phyloP scores from a whole-genome alignment of 1,140 invertebrate genomes.

The Meloidogyne exigua region DNA sequence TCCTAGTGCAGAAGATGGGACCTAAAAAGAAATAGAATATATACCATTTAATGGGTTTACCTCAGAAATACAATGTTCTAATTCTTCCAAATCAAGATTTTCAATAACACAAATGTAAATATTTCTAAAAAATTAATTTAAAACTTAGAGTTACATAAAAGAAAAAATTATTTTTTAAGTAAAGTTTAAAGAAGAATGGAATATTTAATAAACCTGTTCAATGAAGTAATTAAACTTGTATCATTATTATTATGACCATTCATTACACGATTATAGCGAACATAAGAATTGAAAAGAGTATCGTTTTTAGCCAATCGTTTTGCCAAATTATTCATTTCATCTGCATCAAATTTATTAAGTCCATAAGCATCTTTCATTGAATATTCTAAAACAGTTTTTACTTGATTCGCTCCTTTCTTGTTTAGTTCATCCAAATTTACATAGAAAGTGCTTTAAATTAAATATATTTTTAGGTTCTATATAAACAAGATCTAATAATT shows the following conservation, averaged over 20 bases:
- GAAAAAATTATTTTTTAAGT: too few species aligned
- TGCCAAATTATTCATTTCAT: slow-evolving; percentile 17
- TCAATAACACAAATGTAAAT: slow-evolving; percentile 20
- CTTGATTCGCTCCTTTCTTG: slow-evolving; percentile 27
- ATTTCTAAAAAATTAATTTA: not conserved
- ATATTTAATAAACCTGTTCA: not conserved
- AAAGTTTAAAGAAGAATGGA: too few species aligned
- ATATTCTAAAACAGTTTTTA: slow-evolving; percentile 41
- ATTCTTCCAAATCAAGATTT: slow-evolving; percentile 12
- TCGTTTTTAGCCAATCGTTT: slow-evolving; percentile 20
- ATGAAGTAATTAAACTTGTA: not conserved
- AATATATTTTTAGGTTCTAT: not conserved
- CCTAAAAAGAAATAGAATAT: not conserved
- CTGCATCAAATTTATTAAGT: slow-evolving; percentile 7
- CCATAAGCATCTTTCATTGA: slow-evolving; percentile 48
- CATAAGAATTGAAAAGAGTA: slow-evolving; percentile 25
- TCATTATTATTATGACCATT: slow-evolving; percentile 8
- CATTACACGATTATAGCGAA: slow-evolving; percentile 28
- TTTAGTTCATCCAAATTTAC: slow-evolving; percentile 49
- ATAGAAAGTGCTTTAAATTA: slow-evolving; percentile 48
- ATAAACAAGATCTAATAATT: too few species aligned
- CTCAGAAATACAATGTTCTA: slow-evolving; percentile 13
- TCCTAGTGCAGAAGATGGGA: not conserved
- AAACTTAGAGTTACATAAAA: too few species aligned
- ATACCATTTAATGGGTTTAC: not conserved